These are phyloP conservation scores for Haliclona indistincta DNA, from an alignment of 37 sponge, comb jelly and placozoan species.

Conservation along the genomic window DNA sequence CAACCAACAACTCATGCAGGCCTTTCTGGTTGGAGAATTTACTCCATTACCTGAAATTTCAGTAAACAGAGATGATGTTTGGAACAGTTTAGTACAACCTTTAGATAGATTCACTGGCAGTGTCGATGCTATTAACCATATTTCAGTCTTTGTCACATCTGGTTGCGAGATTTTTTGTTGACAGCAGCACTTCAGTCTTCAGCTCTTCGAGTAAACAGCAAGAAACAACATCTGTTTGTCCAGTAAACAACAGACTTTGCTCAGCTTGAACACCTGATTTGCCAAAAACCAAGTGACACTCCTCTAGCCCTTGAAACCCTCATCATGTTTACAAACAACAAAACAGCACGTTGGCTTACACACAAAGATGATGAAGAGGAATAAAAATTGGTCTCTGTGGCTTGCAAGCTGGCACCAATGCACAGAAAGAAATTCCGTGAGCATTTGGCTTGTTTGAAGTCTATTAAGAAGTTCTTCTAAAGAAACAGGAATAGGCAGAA, in stretches of 20 bases:
- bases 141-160: not conserved
- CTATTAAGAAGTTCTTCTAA: not conserved
- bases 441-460: not conserved
- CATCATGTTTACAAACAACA: conserved; percentile 35
- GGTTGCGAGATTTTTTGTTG: not conserved
- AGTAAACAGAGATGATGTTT: conserved; percentile 7
- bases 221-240: conserved; percentile 25
- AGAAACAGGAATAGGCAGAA: no score
- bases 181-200: no score
- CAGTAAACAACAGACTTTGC: conserved; percentile 31
- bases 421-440: conserved; percentile 7
- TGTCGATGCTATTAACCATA: not conserved
- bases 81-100: not conserved
- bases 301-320: conserved; percentile 14
- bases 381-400: not conserved
- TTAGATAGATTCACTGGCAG: not conserved
- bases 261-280: conserved; percentile 26
- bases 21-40: conserved; percentile 4
- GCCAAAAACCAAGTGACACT: conserved; percentile 3
- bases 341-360: conserved; percentile 33
- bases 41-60: not conserved
- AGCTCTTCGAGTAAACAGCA: no score
- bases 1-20: no score
- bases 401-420: conserved; percentile 1
- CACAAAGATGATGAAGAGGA: conserved; percentile 1